phyloP scores from a whole-genome alignment of 37 sponge, comb jelly and placozoan genomes.

The Diacarnus erythraeanus region DNA sequence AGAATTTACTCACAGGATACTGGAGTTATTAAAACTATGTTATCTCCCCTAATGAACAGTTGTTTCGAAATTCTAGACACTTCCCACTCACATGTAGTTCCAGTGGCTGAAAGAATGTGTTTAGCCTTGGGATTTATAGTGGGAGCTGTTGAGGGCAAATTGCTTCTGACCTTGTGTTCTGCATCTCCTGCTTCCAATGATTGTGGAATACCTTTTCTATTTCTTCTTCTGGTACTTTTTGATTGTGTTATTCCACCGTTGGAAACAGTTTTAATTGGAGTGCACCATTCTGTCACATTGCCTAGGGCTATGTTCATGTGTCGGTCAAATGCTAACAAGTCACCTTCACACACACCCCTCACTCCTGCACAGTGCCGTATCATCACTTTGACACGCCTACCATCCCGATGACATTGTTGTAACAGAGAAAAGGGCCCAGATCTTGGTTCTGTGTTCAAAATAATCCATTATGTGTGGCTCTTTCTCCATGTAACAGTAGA shows the following conservation, averaged over 20 bases:
- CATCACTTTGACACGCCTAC: constrained; percentile 42
- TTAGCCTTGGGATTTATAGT: neutral
- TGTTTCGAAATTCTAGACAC: neutral
- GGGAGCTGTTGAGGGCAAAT: no score
- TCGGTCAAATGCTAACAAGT: constrained; percentile 49
- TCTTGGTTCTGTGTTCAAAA: neutral
- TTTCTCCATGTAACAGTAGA: no score
- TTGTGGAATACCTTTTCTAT: neutral
- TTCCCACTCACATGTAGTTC: neutral
- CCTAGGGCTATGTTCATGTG: constrained; percentile 70
- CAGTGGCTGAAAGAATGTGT: neutral
- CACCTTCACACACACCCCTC: constrained; percentile 59
- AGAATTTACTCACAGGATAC: neutral
- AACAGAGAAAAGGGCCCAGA: constrained; percentile 43
- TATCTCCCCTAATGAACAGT: constrained; percentile 71
- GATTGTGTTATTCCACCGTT: constrained; percentile 37
- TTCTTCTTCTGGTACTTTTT: constrained; percentile 7
- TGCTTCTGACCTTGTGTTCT: no score
- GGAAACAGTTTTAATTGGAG: constrained; percentile 48
- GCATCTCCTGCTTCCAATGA: neutral
- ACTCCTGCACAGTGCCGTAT: constrained; percentile 65
- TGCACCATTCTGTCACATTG: constrained; percentile 51
- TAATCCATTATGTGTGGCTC: neutral
- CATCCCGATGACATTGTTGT: constrained; percentile 15
- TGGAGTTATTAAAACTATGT: constrained; percentile 46